Conservation (phyloP, 2,113 vertebrate species). For the Lathamus discolor region DNA sequence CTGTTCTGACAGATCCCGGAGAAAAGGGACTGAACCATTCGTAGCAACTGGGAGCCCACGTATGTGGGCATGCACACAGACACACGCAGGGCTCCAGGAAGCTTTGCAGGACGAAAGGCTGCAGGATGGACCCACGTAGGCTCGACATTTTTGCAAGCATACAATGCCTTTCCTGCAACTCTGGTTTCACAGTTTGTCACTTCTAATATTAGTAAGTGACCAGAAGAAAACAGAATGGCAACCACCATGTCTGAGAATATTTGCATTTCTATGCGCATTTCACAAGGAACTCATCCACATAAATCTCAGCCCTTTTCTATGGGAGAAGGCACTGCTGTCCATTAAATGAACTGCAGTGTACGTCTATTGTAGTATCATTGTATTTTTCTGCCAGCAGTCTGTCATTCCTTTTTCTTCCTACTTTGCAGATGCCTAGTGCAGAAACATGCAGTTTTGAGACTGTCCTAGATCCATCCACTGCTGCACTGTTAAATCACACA, state of each 20-base stretch:
- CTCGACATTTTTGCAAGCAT: background rate
- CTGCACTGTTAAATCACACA: slow-evolving; percentile 48
- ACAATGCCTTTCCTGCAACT: background rate
- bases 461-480: slow-evolving; percentile 27
- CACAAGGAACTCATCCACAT: background rate
- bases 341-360: background rate
- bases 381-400: slow-evolving; percentile 26
- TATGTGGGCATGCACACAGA: background rate
- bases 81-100: background rate
- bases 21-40: background rate
- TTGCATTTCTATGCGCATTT: background rate
- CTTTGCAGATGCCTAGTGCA: background rate
- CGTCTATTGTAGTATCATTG: background rate
- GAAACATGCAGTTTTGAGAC: slow-evolving; percentile 37
- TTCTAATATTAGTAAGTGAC: slow-evolving; percentile 28
- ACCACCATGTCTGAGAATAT: background rate
- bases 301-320: background rate
- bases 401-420: slow-evolving; percentile 32
- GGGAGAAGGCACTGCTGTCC: slow-evolving; percentile 1
- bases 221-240: slow-evolving; percentile 13
- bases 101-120: background rate
- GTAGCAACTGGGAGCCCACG: background rate
- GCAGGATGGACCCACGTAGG: background rate
- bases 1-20: slow-evolving; percentile 15
- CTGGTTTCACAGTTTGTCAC: background rate